Evolutionary conservation across 2,113 vertebrate species (phyloP), one percentile per base, ranked within the genome.

Genomic region (Nothobranchius kuhntae): DNA sequence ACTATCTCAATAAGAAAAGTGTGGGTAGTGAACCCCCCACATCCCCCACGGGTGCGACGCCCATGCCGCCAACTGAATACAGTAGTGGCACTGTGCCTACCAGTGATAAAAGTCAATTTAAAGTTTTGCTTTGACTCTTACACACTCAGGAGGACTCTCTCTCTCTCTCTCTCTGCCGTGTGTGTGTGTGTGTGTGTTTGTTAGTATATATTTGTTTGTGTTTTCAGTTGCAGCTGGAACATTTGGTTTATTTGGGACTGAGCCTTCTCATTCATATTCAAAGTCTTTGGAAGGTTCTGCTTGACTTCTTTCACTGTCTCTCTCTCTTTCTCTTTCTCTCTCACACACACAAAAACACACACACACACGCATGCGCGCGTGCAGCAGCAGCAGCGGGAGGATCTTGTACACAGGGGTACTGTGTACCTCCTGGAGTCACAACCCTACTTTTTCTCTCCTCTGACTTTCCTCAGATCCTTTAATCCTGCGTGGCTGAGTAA

Each of bases 201-300:
- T 21, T 21, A 21, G 21, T 21, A 21, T 21, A 21, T 21, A 21
- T 21, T 21, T 21, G 63, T 69, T 76, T 75, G 68, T 80, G 71
- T 85, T 80, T 72, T 61, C 76, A 78, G 77, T 73, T 85, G 82
- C 65, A 76, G 75, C 36, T 74, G 78, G 68, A 81, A 77, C 76
- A 73, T 79, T 86, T 83, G 77, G 81, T 83, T 85, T 78, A 69
- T 66, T 67, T 77, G 81, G 80, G 67, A 88, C 77, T 75, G 71
- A 79, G 59, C 70, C 55, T 75, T 64, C 80, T 89, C 86, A 92
- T 92, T 77, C 85, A 83, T 89, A 91, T 92, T 91, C 85, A 86
- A 63, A 78, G 62, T 79, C 65, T 79, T 77, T 30, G 50, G 58
- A 38, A 56, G 62, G 81, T 86, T 86, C 73, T 21, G 81, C 86